These are phyloP conservation scores for Rutilus rutilus DNA, from an alignment of 2,113 vertebrate species.

Conservation along the genomic window DNA sequence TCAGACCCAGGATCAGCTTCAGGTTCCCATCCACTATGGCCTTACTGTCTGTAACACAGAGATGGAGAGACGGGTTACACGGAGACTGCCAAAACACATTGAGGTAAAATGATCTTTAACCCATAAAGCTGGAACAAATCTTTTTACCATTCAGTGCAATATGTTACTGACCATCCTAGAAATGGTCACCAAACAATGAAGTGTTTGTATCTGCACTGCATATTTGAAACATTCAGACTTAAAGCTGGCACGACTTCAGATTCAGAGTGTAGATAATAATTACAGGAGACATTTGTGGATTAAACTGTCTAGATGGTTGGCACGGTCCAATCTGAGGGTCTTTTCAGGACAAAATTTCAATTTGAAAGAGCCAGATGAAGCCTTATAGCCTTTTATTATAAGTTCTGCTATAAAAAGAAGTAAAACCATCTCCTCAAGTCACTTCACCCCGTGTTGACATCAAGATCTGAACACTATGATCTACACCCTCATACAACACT, in stretches of 20 bases:
- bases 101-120: not conserved
- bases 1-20: constrained; percentile 85
- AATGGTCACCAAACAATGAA: not conserved
- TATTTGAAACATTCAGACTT: not conserved
- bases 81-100: not conserved
- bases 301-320: not conserved
- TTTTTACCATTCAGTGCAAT: not conserved
- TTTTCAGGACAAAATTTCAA: not conserved
- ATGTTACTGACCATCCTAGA: not conserved
- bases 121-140: not conserved
- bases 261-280: not conserved
- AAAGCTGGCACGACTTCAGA: not conserved
- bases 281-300: not conserved
- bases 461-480: constrained; percentile 14
- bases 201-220: not conserved
- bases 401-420: not conserved
- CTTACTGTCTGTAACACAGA: constrained; percentile 66
- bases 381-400: not conserved
- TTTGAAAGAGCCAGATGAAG: not conserved
- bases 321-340: not conserved
- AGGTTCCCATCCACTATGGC: constrained; percentile 86
- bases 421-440: not conserved
- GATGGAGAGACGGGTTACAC: not conserved
- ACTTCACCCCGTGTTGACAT: constrained; percentile 47
- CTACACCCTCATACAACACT: constrained; percentile 17